phyloP scores from a whole-genome alignment of 2,113 vertebrate species.

The Erpornis zantholeuca region DNA sequence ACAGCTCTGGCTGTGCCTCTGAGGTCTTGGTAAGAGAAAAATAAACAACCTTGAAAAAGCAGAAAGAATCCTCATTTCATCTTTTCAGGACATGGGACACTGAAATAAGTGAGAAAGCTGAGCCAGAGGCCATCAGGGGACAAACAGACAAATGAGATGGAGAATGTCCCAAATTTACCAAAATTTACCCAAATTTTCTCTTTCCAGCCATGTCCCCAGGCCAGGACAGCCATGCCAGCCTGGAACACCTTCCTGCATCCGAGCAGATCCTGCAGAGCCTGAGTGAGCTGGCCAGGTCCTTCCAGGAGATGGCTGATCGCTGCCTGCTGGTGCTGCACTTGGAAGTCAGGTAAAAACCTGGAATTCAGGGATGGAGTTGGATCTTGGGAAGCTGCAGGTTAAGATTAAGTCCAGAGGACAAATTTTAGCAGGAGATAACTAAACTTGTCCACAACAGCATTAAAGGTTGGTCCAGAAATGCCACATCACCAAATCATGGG shows the following conservation, averaged over 20 bases:
- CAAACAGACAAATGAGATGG: no score
- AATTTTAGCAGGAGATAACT: background rate
- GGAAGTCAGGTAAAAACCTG: conserved; percentile 87
- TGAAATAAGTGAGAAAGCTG: no score
- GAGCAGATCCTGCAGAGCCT: conserved; percentile 95
- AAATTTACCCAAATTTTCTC: background rate
- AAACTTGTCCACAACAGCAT: fast-evolving
- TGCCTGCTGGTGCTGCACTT: conserved; percentile 93
- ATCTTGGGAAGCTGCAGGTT: background rate
- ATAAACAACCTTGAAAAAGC: no score
- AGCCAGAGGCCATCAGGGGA: no score
- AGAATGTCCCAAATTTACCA: background rate
- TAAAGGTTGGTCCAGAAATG: background rate
- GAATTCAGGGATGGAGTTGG: fast-evolving
- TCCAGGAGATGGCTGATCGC: conserved; percentile 95
- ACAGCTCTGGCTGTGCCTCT: no score
- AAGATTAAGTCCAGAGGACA: fast-evolving
- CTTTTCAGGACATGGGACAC: no score
- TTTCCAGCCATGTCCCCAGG: conserved; percentile 77
- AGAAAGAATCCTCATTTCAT: no score
- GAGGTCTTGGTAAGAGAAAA: no score
- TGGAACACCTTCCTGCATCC: conserved; percentile 82
- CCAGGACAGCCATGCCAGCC: conserved; percentile 79
- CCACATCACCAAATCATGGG: fast-evolving
- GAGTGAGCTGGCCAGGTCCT: conserved; percentile 87